A percentile compares a stretch with the other conserved stretches of the same genome.
phyloP scores from a whole-genome alignment of 2,113 vertebrate species.

The Scomber japonicus region DNA sequence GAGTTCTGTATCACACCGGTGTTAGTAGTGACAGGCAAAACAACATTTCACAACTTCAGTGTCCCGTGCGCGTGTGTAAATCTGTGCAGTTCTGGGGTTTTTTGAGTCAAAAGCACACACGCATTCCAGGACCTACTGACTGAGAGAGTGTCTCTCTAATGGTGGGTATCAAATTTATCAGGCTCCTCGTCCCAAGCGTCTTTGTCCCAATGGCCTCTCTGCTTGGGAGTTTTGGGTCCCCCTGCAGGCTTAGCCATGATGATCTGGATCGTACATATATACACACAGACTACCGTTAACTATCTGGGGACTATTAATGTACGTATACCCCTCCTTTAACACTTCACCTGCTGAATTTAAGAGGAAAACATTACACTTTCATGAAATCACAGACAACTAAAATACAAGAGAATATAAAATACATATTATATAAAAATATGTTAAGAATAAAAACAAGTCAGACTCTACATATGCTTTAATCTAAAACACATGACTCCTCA shows the following conservation, averaged over 20 bases:
- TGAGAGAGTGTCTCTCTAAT: slow-evolving; percentile 74
- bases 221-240: slow-evolving; percentile 91
- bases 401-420: not conserved
- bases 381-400: not conserved
- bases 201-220: slow-evolving; percentile 95
- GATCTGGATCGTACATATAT: slow-evolving; percentile 87
- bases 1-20: slow-evolving; percentile 11
- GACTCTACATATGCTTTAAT: no score
- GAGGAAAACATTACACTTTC: not conserved
- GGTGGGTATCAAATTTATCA: slow-evolving; percentile 87
- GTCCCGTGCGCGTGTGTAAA: slow-evolving; percentile 50
- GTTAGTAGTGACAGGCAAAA: slow-evolving; percentile 67
- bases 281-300: slow-evolving; percentile 53
- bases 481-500: no score
- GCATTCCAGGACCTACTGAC: slow-evolving; percentile 76
- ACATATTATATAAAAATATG: no score
- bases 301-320: not conserved
- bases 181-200: slow-evolving; percentile 91
- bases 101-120: slow-evolving; percentile 35
- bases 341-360: slow-evolving; percentile 3
- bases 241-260: slow-evolving; percentile 96
- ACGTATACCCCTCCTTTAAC: not conserved
- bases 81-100: slow-evolving; percentile 35
- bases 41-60: slow-evolving; percentile 15
- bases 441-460: no score